These are phyloP conservation scores for Drosophila burlai DNA, from an alignment of 1,140 invertebrate species.

Conservation along the genomic window DNA sequence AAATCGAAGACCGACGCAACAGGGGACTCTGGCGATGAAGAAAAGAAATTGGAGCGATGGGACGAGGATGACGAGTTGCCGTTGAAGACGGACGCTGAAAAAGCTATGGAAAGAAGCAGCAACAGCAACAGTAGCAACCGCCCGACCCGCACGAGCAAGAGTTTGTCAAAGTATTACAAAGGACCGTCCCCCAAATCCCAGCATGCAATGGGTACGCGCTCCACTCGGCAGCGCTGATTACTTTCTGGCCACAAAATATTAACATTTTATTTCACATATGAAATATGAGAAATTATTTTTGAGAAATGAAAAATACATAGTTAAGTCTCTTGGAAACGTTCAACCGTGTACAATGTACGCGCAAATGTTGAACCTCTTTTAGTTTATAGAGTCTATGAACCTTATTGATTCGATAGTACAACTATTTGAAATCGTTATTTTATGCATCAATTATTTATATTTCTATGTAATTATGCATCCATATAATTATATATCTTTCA, in stretches of 20 bases:
- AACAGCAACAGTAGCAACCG: constrained; percentile 41
- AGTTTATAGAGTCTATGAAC: not conserved
- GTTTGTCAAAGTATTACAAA: constrained; percentile 81
- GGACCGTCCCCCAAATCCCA: constrained; percentile 60
- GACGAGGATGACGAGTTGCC: constrained; percentile 74
- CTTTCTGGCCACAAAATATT: not conserved
- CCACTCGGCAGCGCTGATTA: constrained; percentile 60
- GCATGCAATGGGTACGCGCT: constrained; percentile 72
- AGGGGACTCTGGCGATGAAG: constrained; percentile 55
- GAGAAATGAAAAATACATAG: constrained; percentile 14
- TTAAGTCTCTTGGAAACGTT: constrained; percentile 19
- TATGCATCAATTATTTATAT: not conserved
- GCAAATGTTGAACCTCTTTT: not conserved
- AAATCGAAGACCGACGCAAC: constrained; percentile 54
- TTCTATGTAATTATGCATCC: not conserved
- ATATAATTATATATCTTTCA: not conserved
- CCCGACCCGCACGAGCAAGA: constrained; percentile 74
- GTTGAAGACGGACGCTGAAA: constrained; percentile 62
- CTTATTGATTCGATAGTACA: constrained; percentile 46
- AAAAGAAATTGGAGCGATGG: constrained; percentile 57
- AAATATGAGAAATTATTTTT: constrained; percentile 53
- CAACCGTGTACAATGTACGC: constrained; percentile 35
- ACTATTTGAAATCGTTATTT: constrained; percentile 33
- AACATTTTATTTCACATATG: constrained; percentile 23
- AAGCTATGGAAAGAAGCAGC: constrained; percentile 21